These are phyloP conservation scores for Sprattus sprattus DNA, from an alignment of 2,113 vertebrate genomes.

Conservation along the genomic window DNA sequence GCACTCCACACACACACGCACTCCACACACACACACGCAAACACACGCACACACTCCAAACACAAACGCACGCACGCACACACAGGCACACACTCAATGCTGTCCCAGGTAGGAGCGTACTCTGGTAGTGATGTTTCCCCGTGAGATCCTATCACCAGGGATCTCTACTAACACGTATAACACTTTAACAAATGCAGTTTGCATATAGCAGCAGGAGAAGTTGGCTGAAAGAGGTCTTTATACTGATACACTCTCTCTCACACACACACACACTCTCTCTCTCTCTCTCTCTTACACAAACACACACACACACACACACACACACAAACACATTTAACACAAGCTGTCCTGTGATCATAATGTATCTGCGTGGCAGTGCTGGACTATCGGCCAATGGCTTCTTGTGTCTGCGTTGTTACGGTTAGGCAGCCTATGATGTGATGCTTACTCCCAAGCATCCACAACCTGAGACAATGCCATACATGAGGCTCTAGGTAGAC, in stretches of 20 bases:
- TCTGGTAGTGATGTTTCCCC: too few species aligned
- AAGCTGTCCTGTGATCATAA: background rate
- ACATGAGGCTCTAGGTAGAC: background rate
- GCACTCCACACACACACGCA: constrained; percentile 25
- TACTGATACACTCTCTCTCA: background rate
- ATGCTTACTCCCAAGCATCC: background rate
- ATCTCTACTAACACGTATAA: background rate
- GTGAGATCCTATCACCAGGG: background rate
- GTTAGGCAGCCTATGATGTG: background rate
- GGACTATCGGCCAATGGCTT: background rate
- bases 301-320: background rate
- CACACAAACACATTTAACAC: background rate
- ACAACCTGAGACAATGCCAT: background rate
- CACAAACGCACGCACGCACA: background rate
- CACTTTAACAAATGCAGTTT: background rate
- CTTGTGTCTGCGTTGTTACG: background rate
- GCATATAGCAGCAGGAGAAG: background rate
- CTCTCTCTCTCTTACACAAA: too few species aligned
- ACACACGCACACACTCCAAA: background rate
- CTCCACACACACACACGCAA: background rate
- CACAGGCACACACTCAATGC: background rate
- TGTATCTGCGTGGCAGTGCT: background rate
- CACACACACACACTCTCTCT: background rate
- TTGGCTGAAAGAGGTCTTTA: background rate
- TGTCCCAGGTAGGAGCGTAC: background rate